phyloP scores from a whole-genome alignment of 2,888 invertebrate genomes.

The Cephus pulcher region DNA sequence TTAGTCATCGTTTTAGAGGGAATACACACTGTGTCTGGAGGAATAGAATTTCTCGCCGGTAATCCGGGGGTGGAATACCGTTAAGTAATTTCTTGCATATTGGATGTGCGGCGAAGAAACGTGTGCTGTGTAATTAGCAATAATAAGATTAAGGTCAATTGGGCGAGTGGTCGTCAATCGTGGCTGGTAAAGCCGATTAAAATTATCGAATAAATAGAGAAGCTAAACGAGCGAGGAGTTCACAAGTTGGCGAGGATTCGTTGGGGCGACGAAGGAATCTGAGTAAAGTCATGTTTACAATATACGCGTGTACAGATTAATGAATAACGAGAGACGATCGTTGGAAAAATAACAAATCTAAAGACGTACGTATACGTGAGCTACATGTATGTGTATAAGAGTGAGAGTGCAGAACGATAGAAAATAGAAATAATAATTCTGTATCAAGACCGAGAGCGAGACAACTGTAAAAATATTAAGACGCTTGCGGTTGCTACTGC shows the following conservation, averaged over 20 bases:
- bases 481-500: not conserved
- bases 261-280: not conserved
- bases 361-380: not conserved
- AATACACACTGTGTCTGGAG: not conserved
- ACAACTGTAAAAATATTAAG: not conserved
- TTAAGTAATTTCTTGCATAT: not conserved
- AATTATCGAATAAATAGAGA: conserved; percentile 42
- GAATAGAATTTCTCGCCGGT: not conserved
- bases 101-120: not conserved
- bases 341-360: not conserved
- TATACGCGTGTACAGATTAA: not conserved
- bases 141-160: conserved; percentile 43
- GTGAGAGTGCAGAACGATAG: not conserved
- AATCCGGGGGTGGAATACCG: not conserved
- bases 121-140: conserved; percentile 32
- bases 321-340: not conserved
- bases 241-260: conserved; percentile 4
- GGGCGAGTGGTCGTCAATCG: conserved; percentile 28
- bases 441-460: not conserved
- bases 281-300: not conserved
- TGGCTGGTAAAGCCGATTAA: conserved; percentile 30
- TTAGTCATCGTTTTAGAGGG: no score
- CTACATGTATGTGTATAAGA: not conserved
- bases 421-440: not conserved
- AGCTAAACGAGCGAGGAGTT: not conserved